Percentiles rank a stretch among this genome's conserved stretches.
Conservation (phyloP, 2,888 invertebrate species). For the Onthophagus sagittarius region DNA sequence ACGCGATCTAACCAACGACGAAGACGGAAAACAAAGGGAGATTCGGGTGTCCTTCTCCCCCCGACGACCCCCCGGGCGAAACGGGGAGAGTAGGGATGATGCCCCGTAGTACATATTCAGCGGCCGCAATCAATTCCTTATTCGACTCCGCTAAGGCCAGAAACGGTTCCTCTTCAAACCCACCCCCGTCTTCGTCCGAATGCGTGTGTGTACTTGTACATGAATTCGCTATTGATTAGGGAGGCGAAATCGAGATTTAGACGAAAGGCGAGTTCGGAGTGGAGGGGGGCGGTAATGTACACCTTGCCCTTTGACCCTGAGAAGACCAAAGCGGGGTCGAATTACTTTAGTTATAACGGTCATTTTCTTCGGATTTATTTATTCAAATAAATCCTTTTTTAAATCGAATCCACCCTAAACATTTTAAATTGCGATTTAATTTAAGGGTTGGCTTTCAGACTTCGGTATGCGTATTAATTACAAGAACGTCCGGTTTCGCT, state of each 20-base stretch:
- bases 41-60: constrained; percentile 21
- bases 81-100: neutral
- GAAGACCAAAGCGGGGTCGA: constrained; percentile 30
- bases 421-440: neutral
- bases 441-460: neutral
- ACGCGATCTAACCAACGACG: constrained; percentile 11
- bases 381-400: neutral
- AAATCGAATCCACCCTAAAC: neutral
- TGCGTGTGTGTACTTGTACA: constrained; percentile 45
- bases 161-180: neutral
- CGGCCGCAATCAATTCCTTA: constrained; percentile 46
- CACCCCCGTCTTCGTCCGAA: constrained; percentile 12
- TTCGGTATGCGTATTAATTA: neutral
- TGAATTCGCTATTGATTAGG: constrained; percentile 46
- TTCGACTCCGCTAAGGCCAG: constrained; percentile 35
- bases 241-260: constrained; percentile 37
- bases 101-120: constrained; percentile 41
- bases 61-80: constrained; percentile 16
- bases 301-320: constrained; percentile 35
- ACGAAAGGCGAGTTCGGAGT: constrained; percentile 23
- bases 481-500: neutral
- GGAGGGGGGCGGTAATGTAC: constrained; percentile 29
- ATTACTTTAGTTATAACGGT: constrained; percentile 27
- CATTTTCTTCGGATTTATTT: neutral
- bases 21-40: constrained; percentile 21